phyloP scores from a whole-genome alignment of 1,140 invertebrate species.

The Polypedilum pembai region DNA sequence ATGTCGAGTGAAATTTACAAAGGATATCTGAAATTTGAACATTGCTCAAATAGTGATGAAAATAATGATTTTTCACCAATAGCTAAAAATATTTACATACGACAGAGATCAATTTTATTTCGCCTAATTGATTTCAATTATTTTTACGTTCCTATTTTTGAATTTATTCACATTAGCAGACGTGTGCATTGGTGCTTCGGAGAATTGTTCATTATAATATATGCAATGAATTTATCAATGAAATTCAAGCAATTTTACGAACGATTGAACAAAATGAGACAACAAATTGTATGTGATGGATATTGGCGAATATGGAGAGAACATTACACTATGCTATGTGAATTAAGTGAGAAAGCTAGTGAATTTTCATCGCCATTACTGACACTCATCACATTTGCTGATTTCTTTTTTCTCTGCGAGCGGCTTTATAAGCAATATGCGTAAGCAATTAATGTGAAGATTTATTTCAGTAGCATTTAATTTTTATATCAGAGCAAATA shows the following conservation, averaged over 20 bases:
- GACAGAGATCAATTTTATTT: neutral
- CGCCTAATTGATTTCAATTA: neutral
- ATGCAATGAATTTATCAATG: neutral
- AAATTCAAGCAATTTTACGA: neutral
- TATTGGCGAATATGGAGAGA: neutral
- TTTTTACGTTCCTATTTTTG: neutral
- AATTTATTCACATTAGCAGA: neutral
- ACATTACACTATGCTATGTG: neutral
- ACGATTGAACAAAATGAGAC: neutral
- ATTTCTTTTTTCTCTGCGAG: neutral
- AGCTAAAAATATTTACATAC: neutral
- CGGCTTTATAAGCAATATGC: neutral
- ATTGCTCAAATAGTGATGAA: neutral
- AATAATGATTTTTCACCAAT: neutral
- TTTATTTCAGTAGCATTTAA: no score
- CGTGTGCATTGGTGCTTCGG: neutral
- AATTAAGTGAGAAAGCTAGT: neutral
- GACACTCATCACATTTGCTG: neutral
- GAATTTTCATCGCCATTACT: neutral
- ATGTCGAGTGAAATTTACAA: neutral
- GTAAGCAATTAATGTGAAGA: neutral
- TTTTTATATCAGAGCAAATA: no score
- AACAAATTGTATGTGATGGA: neutral
- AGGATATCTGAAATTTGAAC: neutral
- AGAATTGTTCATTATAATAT: neutral